A percentile compares a stretch with the other conserved stretches of the same genome.
phyloP scores from a whole-genome alignment of 37 sponge, comb jelly and placozoan genomes.

The Oscarella lobularis region DNA sequence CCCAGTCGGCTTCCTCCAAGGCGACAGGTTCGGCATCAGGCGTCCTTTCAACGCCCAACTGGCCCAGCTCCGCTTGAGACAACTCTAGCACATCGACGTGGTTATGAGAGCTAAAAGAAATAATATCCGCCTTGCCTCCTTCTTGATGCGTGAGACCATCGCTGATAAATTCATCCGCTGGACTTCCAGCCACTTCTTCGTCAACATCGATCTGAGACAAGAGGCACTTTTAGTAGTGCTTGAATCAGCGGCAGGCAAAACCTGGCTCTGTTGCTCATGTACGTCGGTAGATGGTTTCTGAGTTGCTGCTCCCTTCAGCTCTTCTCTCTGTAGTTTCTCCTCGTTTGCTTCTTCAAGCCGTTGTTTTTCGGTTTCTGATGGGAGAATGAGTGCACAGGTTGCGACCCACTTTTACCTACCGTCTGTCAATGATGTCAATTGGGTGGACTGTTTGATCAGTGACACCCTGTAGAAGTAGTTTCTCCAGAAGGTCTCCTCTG shows the following conservation, averaged over 20 bases:
- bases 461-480: conserved; percentile 97
- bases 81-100: not conserved
- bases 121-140: conserved; percentile 5
- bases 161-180: conserved; percentile 75
- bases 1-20: conserved; percentile 35
- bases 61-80: conserved; percentile 17
- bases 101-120: not conserved
- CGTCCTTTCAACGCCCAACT: not conserved
- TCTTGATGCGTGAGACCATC: conserved; percentile 32
- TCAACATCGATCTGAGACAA: not conserved
- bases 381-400: too few relatives aligned
- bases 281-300: too few relatives aligned
- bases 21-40: conserved; percentile 7
- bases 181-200: conserved; percentile 15
- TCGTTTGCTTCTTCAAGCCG: too few relatives aligned
- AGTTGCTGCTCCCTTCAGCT: too few relatives aligned
- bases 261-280: too few relatives aligned
- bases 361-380: too few relatives aligned
- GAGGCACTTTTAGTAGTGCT: too few relatives aligned
- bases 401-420: too few relatives aligned
- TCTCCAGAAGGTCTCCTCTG: conserved; percentile 91
- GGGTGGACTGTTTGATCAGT: conserved; percentile 88
- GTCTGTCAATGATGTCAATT: conserved; percentile 27
- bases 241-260: too few relatives aligned
- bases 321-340: too few relatives aligned